A percentile compares a stretch with the other conserved stretches of the same genome.
Conservation (phyloP, 2,888 invertebrate genomes). For the Microctonus hyperodae region DNA sequence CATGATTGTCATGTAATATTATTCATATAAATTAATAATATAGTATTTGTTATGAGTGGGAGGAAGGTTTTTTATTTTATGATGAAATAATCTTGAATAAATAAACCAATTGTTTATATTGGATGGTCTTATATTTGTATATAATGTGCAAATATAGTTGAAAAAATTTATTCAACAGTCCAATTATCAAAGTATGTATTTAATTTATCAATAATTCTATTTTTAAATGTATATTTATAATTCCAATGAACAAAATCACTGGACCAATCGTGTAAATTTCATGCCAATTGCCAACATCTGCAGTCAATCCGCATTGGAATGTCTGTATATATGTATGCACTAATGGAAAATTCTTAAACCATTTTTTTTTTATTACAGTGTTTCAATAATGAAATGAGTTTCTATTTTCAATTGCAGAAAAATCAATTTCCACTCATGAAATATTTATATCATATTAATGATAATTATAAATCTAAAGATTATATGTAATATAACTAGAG, state of each 20-base stretch:
- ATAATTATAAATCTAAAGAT: not conserved
- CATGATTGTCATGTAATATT: too few species aligned
- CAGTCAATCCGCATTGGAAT: constrained; percentile 27
- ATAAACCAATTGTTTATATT: too few species aligned
- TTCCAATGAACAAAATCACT: not conserved
- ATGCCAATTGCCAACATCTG: constrained; percentile 12
- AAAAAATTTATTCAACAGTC: not conserved
- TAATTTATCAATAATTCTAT: not conserved
- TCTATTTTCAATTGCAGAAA: not conserved
- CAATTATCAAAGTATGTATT: not conserved
- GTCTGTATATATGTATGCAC: not conserved
- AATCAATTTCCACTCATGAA: not conserved
- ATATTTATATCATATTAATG: not conserved
- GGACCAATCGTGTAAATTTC: constrained; percentile 6
- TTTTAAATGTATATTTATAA: not conserved
- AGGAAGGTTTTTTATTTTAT: too few species aligned
- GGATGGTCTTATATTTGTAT: too few species aligned
- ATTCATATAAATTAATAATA: too few species aligned
- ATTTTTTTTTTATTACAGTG: too few species aligned
- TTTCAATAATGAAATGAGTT: too few species aligned
- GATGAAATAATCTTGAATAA: too few species aligned
- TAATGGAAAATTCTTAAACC: too few species aligned
- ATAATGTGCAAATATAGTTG: not conserved
- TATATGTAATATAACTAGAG: not conserved
- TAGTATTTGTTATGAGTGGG: too few species aligned